These are phyloP conservation scores for Drosophila ustulata DNA, from an alignment of 2,888 invertebrate genomes.

Conservation along the genomic window DNA sequence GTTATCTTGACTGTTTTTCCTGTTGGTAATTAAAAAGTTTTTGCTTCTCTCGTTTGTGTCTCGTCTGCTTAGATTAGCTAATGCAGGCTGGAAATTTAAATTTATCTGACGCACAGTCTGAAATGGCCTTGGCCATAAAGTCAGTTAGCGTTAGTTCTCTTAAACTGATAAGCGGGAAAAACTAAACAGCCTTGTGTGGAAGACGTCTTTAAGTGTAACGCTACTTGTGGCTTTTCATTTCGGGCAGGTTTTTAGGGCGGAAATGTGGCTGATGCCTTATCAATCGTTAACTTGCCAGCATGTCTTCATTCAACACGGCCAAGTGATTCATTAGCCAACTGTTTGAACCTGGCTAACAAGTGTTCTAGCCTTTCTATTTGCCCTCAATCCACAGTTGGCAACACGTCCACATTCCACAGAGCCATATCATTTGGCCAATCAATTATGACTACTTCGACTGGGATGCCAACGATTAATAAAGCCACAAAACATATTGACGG, in stretches of 20 bases:
- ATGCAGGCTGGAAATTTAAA: constrained; percentile 55
- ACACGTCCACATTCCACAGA: constrained; percentile 42
- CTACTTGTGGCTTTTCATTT: too few species aligned
- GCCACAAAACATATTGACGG: constrained; percentile 24
- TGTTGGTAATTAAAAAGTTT: constrained; percentile 79
- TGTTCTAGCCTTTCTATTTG: constrained; percentile 22
- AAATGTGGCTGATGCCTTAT: constrained; percentile 3
- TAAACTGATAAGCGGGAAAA: constrained; percentile 36
- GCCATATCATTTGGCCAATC: constrained; percentile 61
- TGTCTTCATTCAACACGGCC: constrained; percentile 4
- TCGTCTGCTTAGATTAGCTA: constrained; percentile 66
- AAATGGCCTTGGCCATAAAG: constrained; percentile 50
- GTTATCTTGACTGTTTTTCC: constrained; percentile 74
- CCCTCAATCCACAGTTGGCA: constrained; percentile 37
- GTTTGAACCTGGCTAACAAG: constrained; percentile 14
- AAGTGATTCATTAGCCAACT: not conserved
- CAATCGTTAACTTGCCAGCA: not conserved
- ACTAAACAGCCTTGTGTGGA: not conserved
- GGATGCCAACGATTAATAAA: constrained; percentile 41
- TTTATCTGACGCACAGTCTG: not conserved
- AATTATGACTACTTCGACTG: constrained; percentile 51
- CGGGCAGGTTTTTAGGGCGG: too few species aligned
- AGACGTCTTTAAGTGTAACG: constrained; percentile 23
- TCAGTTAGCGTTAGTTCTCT: constrained; percentile 38
- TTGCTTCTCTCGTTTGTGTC: constrained; percentile 39